Evolutionary conservation across 2,797 vertebrate species (phyloP).

Genomic region (Phoeniculus purpureus): DNA sequence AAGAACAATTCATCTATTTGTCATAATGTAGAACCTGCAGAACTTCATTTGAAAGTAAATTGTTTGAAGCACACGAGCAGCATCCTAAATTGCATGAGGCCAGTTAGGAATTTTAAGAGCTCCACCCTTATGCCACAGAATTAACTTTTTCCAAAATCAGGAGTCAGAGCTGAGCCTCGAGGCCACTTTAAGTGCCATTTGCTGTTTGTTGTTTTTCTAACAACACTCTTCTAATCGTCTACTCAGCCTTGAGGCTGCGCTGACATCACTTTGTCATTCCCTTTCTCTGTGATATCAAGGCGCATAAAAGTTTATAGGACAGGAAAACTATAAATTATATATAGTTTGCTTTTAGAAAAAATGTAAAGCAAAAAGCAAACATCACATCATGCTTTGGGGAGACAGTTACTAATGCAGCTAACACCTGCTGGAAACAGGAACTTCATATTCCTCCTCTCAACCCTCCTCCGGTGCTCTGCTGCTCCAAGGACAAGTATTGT

Average conservation of each 20-base stretch:
- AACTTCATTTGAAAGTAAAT: background rate
- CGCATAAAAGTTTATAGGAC: background rate
- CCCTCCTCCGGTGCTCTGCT: background rate
- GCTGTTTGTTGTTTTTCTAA: background rate
- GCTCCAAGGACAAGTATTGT: background rate
- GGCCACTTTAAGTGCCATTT: background rate
- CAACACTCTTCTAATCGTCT: background rate
- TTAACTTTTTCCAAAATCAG: background rate
- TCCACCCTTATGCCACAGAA: background rate
- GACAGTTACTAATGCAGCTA: background rate
- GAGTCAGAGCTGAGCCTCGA: background rate
- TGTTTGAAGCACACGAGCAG: background rate
- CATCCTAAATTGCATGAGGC: fast-evolving
- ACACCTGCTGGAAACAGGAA: background rate
- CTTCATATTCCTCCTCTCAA: background rate
- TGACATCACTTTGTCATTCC: background rate
- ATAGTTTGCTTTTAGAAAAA: no score
- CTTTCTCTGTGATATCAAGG: background rate
- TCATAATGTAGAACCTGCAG: background rate
- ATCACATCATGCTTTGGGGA: fast-evolving
- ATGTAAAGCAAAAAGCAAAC: background rate
- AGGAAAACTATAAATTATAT: no score
- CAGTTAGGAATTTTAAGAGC: background rate
- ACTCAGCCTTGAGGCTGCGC: background rate
- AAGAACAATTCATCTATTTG: background rate